Base-by-base conservation (phyloP, 1,140 invertebrate genomes). In the Venturia canescens region DNA sequence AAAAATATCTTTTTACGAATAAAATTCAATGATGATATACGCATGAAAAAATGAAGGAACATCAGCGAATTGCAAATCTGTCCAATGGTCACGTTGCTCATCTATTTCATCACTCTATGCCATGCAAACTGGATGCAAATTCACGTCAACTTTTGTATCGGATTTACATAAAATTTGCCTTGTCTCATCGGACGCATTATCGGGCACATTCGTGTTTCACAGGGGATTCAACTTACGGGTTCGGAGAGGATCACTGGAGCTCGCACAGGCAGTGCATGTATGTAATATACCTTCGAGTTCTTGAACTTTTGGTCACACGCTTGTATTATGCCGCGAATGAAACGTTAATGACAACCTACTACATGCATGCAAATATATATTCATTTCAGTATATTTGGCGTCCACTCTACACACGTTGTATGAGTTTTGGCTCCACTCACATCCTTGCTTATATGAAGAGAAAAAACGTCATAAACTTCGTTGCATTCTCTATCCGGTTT, bases 101-200 rank as follows among this genome's bases (percentile, higher is more conserved):
- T 21, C 26, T 29, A 18, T 31, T 29, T 69, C 27, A 18, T 31
- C 27, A n/a, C 75, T 63, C 75, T 77, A n/a, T 77, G 60, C 75
- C 75, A 77, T 77, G 75, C 75, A 66, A 77, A 77, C 75, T 77
- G 21, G 57, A 77, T 77, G 75, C 75, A 77, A 77, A 77, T 77
- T 63, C 34, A n/a, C 75, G 75, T 77, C 53, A 77, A 77, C 75
- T 77, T 76, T 77, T 16, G 75, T 77, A 77, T 77, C 75, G 57
- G 63, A 77, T 77, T 77, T 77, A 77, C 75, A 77, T 77, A 63
- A 63, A 63, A 77, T 77, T 77, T 66, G n/a, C 57, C 75, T 44
- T 63, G 75, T 77, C 75, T 60, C 75, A 23, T 63, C 31, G 57
- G 75, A 77, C 57, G 57, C 66, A 77, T 77, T 77, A 77, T 77